These are phyloP conservation scores for Rhyzopertha dominica DNA, from an alignment of 1,140 invertebrate genomes.

Conservation along the genomic window DNA sequence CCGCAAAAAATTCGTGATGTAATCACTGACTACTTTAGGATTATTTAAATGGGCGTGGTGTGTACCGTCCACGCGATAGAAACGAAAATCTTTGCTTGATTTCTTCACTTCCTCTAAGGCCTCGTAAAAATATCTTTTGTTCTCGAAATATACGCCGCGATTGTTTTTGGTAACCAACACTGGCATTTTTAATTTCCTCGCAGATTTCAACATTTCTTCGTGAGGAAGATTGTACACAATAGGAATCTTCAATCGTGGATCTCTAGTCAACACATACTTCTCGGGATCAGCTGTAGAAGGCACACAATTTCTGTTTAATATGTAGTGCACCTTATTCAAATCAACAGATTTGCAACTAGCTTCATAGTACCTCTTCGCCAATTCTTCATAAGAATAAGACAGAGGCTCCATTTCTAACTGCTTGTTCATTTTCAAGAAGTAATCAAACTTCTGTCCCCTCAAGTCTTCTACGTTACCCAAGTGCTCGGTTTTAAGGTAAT, in stretches of 20 bases:
- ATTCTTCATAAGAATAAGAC: slow-evolving; percentile 55
- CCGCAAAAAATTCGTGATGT: too few relatives aligned
- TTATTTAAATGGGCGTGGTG: slow-evolving; percentile 73
- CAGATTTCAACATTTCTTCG: slow-evolving; percentile 44
- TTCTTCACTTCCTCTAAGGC: slow-evolving; percentile 51
- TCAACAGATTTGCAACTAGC: slow-evolving; percentile 30
- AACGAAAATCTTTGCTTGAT: slow-evolving; percentile 55
- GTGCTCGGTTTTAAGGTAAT: too few relatives aligned
- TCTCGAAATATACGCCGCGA: slow-evolving; percentile 52
- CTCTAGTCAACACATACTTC: slow-evolving; percentile 57
- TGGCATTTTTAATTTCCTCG: slow-evolving; percentile 25
- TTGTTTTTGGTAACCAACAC: slow-evolving; percentile 22
- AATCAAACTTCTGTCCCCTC: too few relatives aligned
- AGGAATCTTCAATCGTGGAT: slow-evolving; percentile 30
- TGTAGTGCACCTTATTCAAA: slow-evolving; percentile 34
- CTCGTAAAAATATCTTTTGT: slow-evolving; percentile 50
- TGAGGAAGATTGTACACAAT: slow-evolving; percentile 17
- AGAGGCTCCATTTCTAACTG: slow-evolving; percentile 52
- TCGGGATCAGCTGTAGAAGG: slow-evolving; percentile 51
- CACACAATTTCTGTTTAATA: slow-evolving; percentile 54
- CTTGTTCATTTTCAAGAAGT: too few relatives aligned
- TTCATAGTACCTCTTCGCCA: slow-evolving; percentile 33
- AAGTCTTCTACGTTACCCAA: too few relatives aligned
- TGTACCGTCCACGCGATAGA: slow-evolving; percentile 58
- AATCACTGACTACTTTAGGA: too few relatives aligned